Percentiles rank a stretch among this genome's conserved stretches.
phyloP scores from a whole-genome alignment of 2,888 invertebrate genomes.

The Drosophila infuscata region DNA sequence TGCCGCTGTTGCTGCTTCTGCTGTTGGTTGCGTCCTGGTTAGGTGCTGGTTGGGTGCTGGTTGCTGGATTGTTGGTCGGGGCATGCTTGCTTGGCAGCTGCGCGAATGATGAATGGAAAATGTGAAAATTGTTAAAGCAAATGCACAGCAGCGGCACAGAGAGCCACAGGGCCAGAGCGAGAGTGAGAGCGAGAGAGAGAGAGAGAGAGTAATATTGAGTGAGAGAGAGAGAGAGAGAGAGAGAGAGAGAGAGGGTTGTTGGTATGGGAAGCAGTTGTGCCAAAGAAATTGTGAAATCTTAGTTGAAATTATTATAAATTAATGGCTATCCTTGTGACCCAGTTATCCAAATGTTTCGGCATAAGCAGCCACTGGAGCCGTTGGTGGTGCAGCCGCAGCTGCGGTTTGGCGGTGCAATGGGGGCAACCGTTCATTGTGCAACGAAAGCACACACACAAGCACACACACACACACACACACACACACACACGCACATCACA shows the following conservation, averaged over 20 bases:
- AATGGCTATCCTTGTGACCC: constrained; percentile 79
- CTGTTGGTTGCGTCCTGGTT: constrained; percentile 30
- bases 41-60: constrained; percentile 11
- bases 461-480: constrained; percentile 42
- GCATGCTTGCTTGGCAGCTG: constrained; percentile 25
- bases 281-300: constrained; percentile 80
- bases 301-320: constrained; percentile 81
- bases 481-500: constrained; percentile 14
- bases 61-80: not conserved
- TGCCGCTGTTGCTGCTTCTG: constrained; percentile 3
- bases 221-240: not conserved
- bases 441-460: constrained; percentile 30
- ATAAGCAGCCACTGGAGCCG: constrained; percentile 51
- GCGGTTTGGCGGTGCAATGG: constrained; percentile 24
- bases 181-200: not conserved
- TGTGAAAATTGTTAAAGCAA: constrained; percentile 77
- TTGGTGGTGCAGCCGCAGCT: constrained; percentile 35
- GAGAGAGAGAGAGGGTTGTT: not conserved
- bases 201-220: not conserved
- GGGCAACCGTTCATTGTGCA: constrained; percentile 55
- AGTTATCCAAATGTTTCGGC: constrained; percentile 72
- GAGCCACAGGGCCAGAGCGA: not conserved
- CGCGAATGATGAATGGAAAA: constrained; percentile 78
- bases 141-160: constrained; percentile 26
- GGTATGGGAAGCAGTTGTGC: constrained; percentile 20